Evolutionary conservation across 1,140 invertebrate species (phyloP), one percentile per base, ranked within the genome.

Genomic region (Aphaenogaster rudis): DNA sequence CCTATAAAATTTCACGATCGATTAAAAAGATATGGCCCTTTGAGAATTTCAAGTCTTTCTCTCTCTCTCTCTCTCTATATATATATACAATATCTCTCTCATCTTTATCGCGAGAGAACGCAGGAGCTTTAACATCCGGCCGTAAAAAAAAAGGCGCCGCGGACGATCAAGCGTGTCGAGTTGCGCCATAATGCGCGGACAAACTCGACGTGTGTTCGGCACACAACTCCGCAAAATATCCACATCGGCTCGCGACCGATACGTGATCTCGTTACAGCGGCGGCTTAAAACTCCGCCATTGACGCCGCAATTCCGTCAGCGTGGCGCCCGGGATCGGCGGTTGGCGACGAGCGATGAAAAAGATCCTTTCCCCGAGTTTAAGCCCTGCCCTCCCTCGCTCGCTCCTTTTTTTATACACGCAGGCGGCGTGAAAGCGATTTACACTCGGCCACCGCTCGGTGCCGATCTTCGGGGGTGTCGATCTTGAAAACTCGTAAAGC

Each of bases 401-500:
- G 28, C 33, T 48, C 33, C 7, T 39, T 11, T 50, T 71, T 87
- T 28, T 52, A 67, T 39, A 64, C 52, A 21, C 59, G 42, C 63
- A 61, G 48, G 39, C 66, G 61, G 36, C 52, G 79, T 17, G 64
- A 85, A 90, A 91, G 59, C 57, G 39, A 66, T 90, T 85, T 87
- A 45, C 63, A 66, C 64, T 84, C 86, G 78, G 36, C 71, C 63
- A 72, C 50, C 63, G 69, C 15, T 28, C 63, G 52, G 69, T 76
- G 42, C 48, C 78, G 59, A 87, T 84, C 66, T 74, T 66, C 36
- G 28, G 79, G 54, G 84, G 79, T 85, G 88, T 91, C 92, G 90
- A 94, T 95, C 93, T 95, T 93, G 93, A 94, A 94, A 95, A 94
- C 92, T 95, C 95, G 94, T 95, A 95, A 95, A 95, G 91, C 92